phyloP scores from a whole-genome alignment of 2,797 vertebrate species.

The Macropodus opercularis region DNA sequence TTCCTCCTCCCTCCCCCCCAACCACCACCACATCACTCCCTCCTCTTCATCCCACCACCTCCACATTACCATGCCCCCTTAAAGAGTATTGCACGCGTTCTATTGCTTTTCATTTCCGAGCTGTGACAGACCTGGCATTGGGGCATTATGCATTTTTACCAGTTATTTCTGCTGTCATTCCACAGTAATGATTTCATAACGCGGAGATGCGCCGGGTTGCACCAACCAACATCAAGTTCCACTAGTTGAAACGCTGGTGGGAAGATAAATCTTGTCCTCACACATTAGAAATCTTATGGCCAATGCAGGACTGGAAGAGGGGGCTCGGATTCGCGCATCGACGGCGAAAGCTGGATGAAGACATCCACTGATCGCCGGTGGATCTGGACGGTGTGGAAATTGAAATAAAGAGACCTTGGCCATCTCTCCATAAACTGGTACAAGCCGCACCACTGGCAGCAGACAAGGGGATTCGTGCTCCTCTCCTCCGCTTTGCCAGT shows the following conservation, averaged over 20 bases:
- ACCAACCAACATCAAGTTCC: slow-evolving; percentile 74
- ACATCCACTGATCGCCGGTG: slow-evolving; percentile 32
- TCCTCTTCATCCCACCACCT: slow-evolving; percentile 29
- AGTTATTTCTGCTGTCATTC: slow-evolving; percentile 31
- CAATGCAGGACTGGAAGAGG: slow-evolving; percentile 25
- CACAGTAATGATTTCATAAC: slow-evolving; percentile 61
- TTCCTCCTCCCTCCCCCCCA: slow-evolving; percentile 13
- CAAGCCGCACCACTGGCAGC: slow-evolving; percentile 74
- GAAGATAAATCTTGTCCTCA: slow-evolving; percentile 36
- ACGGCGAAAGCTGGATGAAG: slow-evolving; percentile 22
- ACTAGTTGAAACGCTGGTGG: slow-evolving; percentile 76
- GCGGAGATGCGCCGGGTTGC: slow-evolving; percentile 60
- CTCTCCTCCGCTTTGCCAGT: slow-evolving; percentile 56
- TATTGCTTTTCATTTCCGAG: slow-evolving; percentile 72
- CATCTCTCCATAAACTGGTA: slow-evolving; percentile 68
- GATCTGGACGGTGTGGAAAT: slow-evolving; percentile 40
- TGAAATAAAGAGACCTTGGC: slow-evolving; percentile 65
- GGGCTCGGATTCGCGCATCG: slow-evolving; percentile 28
- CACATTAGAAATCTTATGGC: slow-evolving; percentile 29
- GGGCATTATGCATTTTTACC: slow-evolving; percentile 58
- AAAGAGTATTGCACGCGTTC: slow-evolving; percentile 73
- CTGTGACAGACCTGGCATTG: slow-evolving; percentile 61
- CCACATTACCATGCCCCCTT: slow-evolving; percentile 69
- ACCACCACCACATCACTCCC: slow-evolving; percentile 1
- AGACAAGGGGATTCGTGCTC: slow-evolving; percentile 59